A percentile compares a stretch with the other conserved stretches of the same genome.
phyloP scores from a whole-genome alignment of 2,113 vertebrate species.

The Melanocharis versteri region DNA sequence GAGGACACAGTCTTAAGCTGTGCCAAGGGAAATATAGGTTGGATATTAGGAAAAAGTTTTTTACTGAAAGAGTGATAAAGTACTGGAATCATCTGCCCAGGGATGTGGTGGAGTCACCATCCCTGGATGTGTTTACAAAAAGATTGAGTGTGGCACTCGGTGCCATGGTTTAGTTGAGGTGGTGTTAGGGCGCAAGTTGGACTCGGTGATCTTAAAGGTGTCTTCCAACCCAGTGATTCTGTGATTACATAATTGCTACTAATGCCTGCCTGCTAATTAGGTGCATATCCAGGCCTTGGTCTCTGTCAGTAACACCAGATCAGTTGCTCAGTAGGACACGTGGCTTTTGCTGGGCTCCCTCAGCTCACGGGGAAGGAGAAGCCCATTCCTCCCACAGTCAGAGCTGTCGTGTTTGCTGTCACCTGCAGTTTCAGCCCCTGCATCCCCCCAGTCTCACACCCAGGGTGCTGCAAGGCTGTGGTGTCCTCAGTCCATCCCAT shows the following conservation, averaged over 20 bases:
- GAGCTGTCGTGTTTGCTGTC: not conserved
- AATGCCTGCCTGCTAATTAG: not conserved
- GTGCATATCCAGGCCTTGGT: not conserved
- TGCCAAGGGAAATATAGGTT: too few species aligned
- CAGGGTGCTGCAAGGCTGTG: fast-evolving
- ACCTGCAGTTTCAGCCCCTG: not conserved
- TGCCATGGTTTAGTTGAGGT: too few species aligned
- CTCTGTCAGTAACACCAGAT: fast-evolving
- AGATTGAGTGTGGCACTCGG: too few species aligned
- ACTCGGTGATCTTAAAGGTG: too few species aligned
- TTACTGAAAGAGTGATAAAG: too few species aligned
- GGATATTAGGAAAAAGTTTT: too few species aligned
- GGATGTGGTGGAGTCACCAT: too few species aligned
- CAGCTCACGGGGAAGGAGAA: not conserved
- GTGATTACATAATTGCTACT: not conserved
- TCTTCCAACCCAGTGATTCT: too few species aligned
- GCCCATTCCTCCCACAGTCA: not conserved
- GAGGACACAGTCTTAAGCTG: too few species aligned
- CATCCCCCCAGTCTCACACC: not conserved
- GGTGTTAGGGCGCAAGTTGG: too few species aligned
- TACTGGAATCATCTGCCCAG: too few species aligned
- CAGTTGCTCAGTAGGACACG: not conserved
- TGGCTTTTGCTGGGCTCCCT: not conserved
- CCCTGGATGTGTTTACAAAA: too few species aligned
- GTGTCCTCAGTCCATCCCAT: not conserved